phyloP scores from a whole-genome alignment of 2,797 vertebrate genomes.

The Oryzias dopingdopingensis region DNA sequence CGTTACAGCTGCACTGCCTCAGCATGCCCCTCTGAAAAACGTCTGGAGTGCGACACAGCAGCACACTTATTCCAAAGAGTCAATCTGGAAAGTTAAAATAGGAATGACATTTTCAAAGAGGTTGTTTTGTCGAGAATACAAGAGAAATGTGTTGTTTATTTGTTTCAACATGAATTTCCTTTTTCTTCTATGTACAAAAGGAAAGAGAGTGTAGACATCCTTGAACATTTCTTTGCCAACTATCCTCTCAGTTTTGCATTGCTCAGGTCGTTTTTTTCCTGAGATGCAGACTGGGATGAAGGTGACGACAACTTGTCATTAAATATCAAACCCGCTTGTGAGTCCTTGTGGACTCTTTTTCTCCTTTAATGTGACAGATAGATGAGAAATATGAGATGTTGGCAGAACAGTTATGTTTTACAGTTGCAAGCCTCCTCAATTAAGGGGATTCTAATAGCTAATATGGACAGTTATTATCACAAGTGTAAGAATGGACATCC shows the following conservation, averaged over 20 bases:
- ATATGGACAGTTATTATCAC: conserved; percentile 13
- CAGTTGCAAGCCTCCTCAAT: conserved; percentile 9
- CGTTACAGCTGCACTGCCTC: conserved; percentile 7
- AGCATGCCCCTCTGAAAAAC: conserved; percentile 1
- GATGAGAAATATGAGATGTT: conserved; percentile 23
- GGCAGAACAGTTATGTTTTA: background rate
- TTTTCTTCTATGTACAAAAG: conserved; percentile 8
- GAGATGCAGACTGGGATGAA: conserved; percentile 43
- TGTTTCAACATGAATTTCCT: conserved; percentile 29
- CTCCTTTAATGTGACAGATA: conserved; percentile 31
- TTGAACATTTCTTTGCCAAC: conserved; percentile 55
- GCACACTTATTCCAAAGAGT: conserved; percentile 21
- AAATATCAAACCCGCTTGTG: conserved; percentile 50
- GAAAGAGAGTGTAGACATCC: background rate
- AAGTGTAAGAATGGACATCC: no score
- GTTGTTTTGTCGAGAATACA: conserved; percentile 25
- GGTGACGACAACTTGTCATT: conserved; percentile 49
- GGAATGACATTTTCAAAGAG: conserved; percentile 35
- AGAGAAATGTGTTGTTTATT: conserved; percentile 17
- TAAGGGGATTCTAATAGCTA: conserved; percentile 5
- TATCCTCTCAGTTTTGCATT: conserved; percentile 34
- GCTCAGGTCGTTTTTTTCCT: conserved; percentile 32
- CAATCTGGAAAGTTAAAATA: conserved; percentile 19
- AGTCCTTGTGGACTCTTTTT: conserved; percentile 36
- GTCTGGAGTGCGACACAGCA: background rate